Base-by-base conservation (phyloP, 2,888 invertebrate genomes). In the Blomia tropicalis region DNA sequence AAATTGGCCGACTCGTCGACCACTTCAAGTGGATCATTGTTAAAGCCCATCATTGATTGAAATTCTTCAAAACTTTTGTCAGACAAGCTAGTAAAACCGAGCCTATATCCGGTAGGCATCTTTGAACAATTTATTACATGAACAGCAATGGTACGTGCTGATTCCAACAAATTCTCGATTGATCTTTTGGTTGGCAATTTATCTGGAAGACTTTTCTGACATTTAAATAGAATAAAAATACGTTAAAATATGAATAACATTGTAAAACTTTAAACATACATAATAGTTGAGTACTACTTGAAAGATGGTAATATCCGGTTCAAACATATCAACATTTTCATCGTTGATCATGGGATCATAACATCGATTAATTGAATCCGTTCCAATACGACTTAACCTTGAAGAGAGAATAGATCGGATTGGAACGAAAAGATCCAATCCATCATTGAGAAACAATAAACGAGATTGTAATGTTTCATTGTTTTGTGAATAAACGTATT, bases 51-150 rank as follows among this genome's bases (percentile, higher is more conserved):
- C 11, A 47, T 11, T 11, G 5, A n/a, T 22, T 27, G 7, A 47
- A 47, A 47, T 27, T 47, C 51, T 47, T 47, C 11, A 27, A 27
- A 7, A 19, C 51, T 47, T n/a, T 47, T 47, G 27, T 47, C 51
- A n/a, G 51, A 47, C 23, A 47, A 11, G 51, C 27, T 47, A 27
- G 51, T 47, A 7, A 47, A 47, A 27, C 51, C 51, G 14, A 47
- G 27, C 22, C n/a, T 47, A n/a, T 47, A 47, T 22, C 23, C 14
- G 7, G 11, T 47, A 11, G 7, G 7, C 11, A 14, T 47, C 22
- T 11, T 7, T 7, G 22, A 7, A 47, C 51, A 47, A n/a, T 22
- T 27, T 7, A 47, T 27, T n/a, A 47, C 51, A 27, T 47, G 51
- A 11, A 11, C 7, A 27, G 51, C n/a, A 47, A 47, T 47, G 51